Base-by-base conservation (phyloP, 2,888 invertebrate species). In the Andrena chrysosceles region DNA sequence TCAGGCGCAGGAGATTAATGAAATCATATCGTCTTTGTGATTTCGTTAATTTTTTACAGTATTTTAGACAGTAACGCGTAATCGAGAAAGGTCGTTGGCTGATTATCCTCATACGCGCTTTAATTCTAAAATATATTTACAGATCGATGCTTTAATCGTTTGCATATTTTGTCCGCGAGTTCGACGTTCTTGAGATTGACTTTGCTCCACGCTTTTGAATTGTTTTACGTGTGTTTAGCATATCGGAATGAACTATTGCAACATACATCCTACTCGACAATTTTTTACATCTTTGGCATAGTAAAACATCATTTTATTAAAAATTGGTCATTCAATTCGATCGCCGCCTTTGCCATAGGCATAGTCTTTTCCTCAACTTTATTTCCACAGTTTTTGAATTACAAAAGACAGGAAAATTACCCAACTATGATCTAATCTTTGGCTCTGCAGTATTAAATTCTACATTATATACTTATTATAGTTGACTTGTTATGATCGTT, bases 141-240 rank as follows among this genome's bases (percentile, higher is more conserved):
- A 8, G 20, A 13, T 29, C 10, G 26, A 10, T 6, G 2, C 8
- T 67, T 31, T 60, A 52, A 74, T 77, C 59, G 49, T n/a, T 7
- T 4, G 60, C 33, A 20, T 62, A 62, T 63, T 42, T 63, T 54
- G 13, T 1, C 2, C 23, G 6, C 20, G 33, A 31, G 31, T 33
- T 73, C 68, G 48, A 68, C 62, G 33, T 54, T 23, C 20, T 48
- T 52, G 54, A 48, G 68, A 63, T 68, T 68, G 62, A 49, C 42
- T 71, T 33, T 3, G 52, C 35, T 10, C 10, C n/a, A 23, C 7
- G 13, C 1, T 10, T 60, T 42, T 31, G 26, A 29, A 16, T 60
- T 31, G 29, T 7, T n/a, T 20, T 54, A 54, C 20, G 42, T 5
- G 42, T 16, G 42, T 42, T 42, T 5, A 4, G 16, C 16, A 1